phyloP scores from a whole-genome alignment of 2,888 invertebrate species.

The Cephonodes hylas region DNA sequence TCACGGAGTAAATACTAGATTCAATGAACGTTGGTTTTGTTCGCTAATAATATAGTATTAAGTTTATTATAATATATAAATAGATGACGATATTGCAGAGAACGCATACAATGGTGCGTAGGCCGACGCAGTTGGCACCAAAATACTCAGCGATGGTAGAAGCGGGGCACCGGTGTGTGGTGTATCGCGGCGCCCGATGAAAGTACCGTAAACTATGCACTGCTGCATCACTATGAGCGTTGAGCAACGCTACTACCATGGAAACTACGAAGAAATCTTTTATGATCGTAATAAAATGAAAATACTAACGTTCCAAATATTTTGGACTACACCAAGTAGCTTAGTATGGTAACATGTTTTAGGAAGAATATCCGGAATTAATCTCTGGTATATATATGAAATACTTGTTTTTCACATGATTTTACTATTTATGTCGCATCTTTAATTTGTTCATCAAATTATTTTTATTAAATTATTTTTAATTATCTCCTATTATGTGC shows the following conservation, averaged over 20 bases:
- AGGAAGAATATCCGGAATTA: too few species aligned
- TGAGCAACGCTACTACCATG: conserved; percentile 10
- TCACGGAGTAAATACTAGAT: not conserved
- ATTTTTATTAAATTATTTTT: too few species aligned
- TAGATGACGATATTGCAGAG: not conserved
- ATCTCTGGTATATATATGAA: too few species aligned
- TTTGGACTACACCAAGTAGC: not conserved
- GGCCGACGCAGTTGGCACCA: conserved; percentile 26
- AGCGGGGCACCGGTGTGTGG: conserved; percentile 25
- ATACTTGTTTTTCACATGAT: too few species aligned
- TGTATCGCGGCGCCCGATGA: conserved; percentile 40
- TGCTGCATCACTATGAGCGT: conserved; percentile 11
- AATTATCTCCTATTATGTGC: too few species aligned
- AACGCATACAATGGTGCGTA: conserved; percentile 30
- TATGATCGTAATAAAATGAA: not conserved
- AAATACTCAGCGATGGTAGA: conserved; percentile 29
- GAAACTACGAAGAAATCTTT: not conserved
- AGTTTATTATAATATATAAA: not conserved
- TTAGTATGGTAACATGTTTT: too few species aligned
- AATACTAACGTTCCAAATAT: not conserved
- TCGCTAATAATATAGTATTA: not conserved
- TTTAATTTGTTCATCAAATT: too few species aligned
- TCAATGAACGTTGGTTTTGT: not conserved
- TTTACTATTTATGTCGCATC: too few species aligned
- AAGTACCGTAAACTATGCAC: conserved; percentile 61